These are phyloP conservation scores for Cheilosia vulpina DNA, from an alignment of 2,888 invertebrate genomes.

Conservation along the genomic window DNA sequence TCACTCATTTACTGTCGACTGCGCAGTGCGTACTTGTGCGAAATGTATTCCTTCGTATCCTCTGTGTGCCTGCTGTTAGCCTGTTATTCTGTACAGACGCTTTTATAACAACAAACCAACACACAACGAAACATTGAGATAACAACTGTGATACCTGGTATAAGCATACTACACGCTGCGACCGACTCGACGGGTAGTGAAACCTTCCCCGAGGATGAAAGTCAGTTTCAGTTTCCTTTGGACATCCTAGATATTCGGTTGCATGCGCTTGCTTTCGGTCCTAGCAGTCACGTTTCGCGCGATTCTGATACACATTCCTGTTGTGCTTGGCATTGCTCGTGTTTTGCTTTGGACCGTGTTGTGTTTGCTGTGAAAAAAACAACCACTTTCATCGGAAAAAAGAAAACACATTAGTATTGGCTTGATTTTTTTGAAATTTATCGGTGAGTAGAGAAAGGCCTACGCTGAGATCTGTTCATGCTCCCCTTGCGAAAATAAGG, in stretches of 20 bases:
- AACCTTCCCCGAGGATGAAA: slow-evolving; percentile 61
- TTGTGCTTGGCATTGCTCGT: neutral
- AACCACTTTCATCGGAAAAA: neutral
- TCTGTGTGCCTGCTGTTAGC: slow-evolving; percentile 51
- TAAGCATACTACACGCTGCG: slow-evolving; percentile 2
- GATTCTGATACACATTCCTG: neutral
- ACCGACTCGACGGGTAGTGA: slow-evolving; percentile 24
- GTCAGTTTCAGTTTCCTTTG: slow-evolving; percentile 73
- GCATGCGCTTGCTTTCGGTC: slow-evolving; percentile 2
- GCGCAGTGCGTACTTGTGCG: slow-evolving; percentile 56
- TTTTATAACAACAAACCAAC: slow-evolving; percentile 65
- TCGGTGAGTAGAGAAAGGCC: neutral
- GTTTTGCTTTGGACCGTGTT: slow-evolving; percentile 5
- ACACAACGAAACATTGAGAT: slow-evolving; percentile 22
- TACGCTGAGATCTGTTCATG: neutral
- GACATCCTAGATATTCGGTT: slow-evolving; percentile 70
- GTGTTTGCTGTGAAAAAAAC: neutral
- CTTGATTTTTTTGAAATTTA: neutral
- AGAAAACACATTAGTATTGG: neutral
- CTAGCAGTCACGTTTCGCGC: slow-evolving; percentile 19
- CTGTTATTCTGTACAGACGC: slow-evolving; percentile 56
- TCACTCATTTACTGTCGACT: slow-evolving; percentile 65
- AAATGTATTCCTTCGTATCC: slow-evolving; percentile 34
- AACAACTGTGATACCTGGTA: slow-evolving; percentile 66
- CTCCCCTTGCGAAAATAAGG: neutral